Conservation (phyloP, 2,113 vertebrate species). For the Rhynchomys soricoides region DNA sequence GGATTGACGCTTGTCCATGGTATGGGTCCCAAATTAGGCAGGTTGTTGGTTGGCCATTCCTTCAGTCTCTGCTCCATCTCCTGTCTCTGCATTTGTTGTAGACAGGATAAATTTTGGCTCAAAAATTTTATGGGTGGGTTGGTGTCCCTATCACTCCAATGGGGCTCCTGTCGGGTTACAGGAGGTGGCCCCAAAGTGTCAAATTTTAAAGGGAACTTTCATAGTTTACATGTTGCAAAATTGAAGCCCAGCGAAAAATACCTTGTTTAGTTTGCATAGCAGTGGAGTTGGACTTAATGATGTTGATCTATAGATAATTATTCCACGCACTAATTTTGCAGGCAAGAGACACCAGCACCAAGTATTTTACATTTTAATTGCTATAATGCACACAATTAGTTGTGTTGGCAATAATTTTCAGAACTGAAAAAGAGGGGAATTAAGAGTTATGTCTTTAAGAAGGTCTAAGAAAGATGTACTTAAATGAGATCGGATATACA, state of each 20-base stretch:
- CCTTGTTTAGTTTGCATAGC: background rate
- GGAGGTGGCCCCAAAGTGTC: background rate
- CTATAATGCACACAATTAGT: background rate
- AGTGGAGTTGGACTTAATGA: background rate
- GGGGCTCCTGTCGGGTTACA: too few species aligned
- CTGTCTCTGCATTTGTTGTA: too few species aligned
- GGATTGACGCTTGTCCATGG: too few species aligned
- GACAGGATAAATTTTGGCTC: too few species aligned
- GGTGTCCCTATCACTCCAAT: too few species aligned
- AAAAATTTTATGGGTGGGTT: too few species aligned
- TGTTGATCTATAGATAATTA: background rate
- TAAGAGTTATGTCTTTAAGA: background rate
- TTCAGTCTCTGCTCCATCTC: too few species aligned
- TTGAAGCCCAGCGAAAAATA: background rate
- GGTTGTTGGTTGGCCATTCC: too few species aligned
- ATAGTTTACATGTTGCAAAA: slow-evolving; percentile 12
- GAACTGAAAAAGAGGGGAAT: background rate
- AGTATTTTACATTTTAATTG: background rate
- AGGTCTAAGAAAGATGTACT: background rate
- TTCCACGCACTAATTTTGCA: slow-evolving; percentile 14
- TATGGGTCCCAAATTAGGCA: too few species aligned
- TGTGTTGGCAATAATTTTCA: background rate
- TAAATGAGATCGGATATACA: background rate
- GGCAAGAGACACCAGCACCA: background rate
- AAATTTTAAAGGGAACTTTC: background rate